A percentile compares a stretch with the other conserved stretches of the same genome.
Conservation (phyloP, 2,888 invertebrate species). For the Mimas tiliae region DNA sequence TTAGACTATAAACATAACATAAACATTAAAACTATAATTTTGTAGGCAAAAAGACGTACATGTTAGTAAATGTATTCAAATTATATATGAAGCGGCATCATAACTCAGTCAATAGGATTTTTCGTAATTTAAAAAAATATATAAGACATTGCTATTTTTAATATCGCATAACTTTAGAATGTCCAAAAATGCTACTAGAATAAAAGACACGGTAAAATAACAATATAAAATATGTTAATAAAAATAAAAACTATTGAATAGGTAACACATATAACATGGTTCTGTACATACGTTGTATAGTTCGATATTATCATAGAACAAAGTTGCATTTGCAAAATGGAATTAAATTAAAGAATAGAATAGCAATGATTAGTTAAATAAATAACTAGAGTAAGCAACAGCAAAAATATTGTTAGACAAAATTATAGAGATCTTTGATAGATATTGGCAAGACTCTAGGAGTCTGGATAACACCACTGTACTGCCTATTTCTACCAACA, state of each 20-base stretch:
- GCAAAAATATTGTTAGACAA: too few relatives aligned
- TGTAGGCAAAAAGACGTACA: too few relatives aligned
- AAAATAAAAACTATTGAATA: neutral
- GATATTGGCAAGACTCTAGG: too few relatives aligned
- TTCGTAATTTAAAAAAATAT: slow-evolving; percentile 1
- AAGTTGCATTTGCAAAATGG: neutral
- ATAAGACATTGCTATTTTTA: neutral
- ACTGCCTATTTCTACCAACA: too few relatives aligned
- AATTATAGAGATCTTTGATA: too few relatives aligned
- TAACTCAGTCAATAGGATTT: slow-evolving; percentile 3
- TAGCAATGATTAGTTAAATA: too few relatives aligned
- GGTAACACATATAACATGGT: neutral
- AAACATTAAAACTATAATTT: neutral
- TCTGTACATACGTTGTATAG: neutral
- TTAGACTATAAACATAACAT: slow-evolving; percentile 5
- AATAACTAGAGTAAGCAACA: too few relatives aligned
- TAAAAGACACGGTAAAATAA: neutral
- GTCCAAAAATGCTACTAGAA: neutral
- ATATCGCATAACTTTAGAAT: slow-evolving; percentile 2
- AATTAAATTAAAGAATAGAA: too few relatives aligned
- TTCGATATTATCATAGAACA: neutral
- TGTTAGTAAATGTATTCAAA: slow-evolving; percentile 6
- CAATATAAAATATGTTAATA: neutral
- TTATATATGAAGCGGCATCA: neutral
- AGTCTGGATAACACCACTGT: too few relatives aligned